A percentile compares a stretch with the other conserved stretches of the same genome.
phyloP scores from a whole-genome alignment of 2,113 vertebrate genomes.

The Eudorcas thomsonii region DNA sequence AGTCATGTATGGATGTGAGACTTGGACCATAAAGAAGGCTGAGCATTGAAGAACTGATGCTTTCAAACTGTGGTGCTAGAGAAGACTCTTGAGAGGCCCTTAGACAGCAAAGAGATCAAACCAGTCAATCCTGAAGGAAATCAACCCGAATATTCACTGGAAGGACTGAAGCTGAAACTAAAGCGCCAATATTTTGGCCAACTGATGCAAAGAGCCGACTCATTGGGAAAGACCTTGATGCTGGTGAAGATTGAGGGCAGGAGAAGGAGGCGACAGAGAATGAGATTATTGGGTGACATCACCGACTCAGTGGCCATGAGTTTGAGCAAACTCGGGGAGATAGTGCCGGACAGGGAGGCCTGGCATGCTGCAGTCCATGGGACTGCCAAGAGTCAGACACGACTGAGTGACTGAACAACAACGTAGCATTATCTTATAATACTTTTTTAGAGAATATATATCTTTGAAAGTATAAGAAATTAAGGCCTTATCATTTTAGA shows the following conservation, averaged over 20 bases:
- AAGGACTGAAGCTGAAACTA: not conserved
- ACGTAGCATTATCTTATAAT: not conserved
- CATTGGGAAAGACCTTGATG: not conserved
- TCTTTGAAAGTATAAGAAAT: not conserved
- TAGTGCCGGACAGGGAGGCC: not conserved
- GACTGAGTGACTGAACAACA: not conserved
- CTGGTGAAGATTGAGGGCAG: not conserved
- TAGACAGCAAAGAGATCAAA: not conserved
- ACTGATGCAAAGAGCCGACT: not conserved
- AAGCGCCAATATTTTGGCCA: not conserved
- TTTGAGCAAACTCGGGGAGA: not conserved
- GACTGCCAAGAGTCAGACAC: not conserved
- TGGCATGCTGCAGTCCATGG: not conserved
- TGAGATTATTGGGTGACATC: not conserved
- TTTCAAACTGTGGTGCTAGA: not conserved
- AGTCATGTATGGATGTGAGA: not conserved
- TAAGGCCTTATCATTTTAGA: not conserved
- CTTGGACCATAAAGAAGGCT: not conserved
- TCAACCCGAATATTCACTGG: not conserved
- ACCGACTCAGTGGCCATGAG: not conserved
- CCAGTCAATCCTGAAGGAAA: not conserved
- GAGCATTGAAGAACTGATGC: not conserved
- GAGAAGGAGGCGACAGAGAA: not conserved
- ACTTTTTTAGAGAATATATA: not conserved
- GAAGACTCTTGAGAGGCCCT: not conserved